Evolutionary conservation across 1,140 invertebrate species (phyloP).

Genomic region (Bathynomus jamesi): DNA sequence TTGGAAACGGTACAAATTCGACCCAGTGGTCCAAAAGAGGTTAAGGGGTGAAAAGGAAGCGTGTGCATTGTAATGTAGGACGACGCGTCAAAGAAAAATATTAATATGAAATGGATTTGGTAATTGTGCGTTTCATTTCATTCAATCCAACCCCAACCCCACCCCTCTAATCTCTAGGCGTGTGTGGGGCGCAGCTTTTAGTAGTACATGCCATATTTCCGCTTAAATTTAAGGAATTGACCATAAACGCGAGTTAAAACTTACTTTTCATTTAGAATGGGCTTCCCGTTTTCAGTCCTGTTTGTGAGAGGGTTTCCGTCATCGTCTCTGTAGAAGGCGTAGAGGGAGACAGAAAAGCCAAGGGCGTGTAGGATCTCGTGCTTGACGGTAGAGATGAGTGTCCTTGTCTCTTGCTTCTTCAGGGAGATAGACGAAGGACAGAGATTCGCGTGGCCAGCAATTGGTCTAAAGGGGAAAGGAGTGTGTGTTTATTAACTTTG

Average conservation of each 20-base stretch:
- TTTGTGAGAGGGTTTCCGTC: slow-evolving; percentile 75
- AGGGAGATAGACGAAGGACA: slow-evolving; percentile 86
- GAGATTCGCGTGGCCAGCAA: slow-evolving; percentile 96
- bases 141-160: no score
- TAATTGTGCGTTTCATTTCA: no score
- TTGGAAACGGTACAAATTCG: no score
- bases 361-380: slow-evolving; percentile 97
- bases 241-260: slow-evolving; percentile 41
- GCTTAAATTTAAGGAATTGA: no score
- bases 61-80: no score
- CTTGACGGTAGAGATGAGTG: slow-evolving; percentile 91
- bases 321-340: slow-evolving; percentile 84
- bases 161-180: no score
- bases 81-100: no score
- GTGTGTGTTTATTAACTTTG: neutral
- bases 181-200: no score
- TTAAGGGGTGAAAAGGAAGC: no score
- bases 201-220: no score
- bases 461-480: slow-evolving; percentile 60
- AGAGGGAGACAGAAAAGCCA: slow-evolving; percentile 90
- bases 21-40: no score
- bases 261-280: slow-evolving; percentile 77
- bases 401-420: slow-evolving; percentile 83
- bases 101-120: no score
- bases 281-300: slow-evolving; percentile 75